A percentile compares a stretch with the other conserved stretches of the same genome.
Conservation (phyloP, 2,113 vertebrate species). For the Ammodytes dubius region DNA sequence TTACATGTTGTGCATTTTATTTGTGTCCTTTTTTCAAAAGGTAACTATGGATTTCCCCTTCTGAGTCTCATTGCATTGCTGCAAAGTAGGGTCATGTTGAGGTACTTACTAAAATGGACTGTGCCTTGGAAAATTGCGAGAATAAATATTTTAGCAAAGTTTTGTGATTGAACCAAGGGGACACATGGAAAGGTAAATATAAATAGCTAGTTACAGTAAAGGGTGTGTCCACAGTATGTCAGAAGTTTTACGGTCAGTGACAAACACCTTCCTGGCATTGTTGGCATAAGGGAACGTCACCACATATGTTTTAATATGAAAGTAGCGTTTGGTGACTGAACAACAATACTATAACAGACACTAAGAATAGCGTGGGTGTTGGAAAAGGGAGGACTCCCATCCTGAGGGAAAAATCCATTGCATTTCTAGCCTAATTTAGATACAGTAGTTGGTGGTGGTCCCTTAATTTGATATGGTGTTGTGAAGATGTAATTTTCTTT, state of each 20-base stretch:
- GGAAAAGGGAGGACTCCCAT: constrained; percentile 80
- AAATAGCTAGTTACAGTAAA: constrained; percentile 33
- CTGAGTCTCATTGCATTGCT: not conserved
- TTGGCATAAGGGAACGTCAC: constrained; percentile 74
- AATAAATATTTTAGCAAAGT: not conserved
- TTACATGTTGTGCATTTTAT: not conserved
- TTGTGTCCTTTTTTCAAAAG: not conserved
- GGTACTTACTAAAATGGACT: not conserved
- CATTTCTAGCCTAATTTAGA: constrained; percentile 73
- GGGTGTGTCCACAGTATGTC: constrained; percentile 67
- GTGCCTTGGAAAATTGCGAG: not conserved
- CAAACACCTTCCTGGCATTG: constrained; percentile 85
- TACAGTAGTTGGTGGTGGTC: constrained; percentile 53
- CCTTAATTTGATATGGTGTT: constrained; percentile 65
- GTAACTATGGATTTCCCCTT: not conserved
- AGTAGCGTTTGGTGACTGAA: constrained; percentile 76
- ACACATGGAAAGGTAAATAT: constrained; percentile 37
- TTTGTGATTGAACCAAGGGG: not conserved
- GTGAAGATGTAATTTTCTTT: constrained; percentile 70
- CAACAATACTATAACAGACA: constrained; percentile 79
- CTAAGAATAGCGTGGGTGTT: constrained; percentile 81
- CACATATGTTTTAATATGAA: constrained; percentile 76
- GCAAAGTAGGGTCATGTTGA: not conserved
- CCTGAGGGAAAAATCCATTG: constrained; percentile 73
- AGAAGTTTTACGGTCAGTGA: constrained; percentile 71